Base-by-base conservation (phyloP, 1,140 invertebrate species). In the Euwallacea fornicatus region DNA sequence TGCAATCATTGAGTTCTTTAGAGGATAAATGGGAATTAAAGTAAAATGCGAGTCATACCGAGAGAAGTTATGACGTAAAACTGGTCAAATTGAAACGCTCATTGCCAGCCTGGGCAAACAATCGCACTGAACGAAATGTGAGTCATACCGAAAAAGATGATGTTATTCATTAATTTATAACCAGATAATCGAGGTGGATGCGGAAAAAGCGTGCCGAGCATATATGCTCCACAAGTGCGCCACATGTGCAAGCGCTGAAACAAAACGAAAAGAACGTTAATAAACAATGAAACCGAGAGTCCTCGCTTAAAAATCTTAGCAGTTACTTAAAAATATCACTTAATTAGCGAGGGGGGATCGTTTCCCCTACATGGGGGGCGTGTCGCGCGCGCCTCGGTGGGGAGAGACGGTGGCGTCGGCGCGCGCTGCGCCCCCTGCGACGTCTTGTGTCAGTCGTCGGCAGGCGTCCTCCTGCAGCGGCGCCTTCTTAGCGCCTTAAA, bases 391-490 rank as follows among this genome's bases (percentile, higher is more conserved):
- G 59, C 66, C 69, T 73, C 61, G 76, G 68, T 65, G 74, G 74
- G 67, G 69, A 66, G 71, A 72, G 73, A 72, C 55, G 71, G 44
- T 56, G 54, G 66, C 70, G 78, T 72, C 77, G 78, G 78, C 79
- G 78, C 79, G 75, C 76, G 73, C 72, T 70, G 73, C 73, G 74
- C 76, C 72, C 75, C 76, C 78, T 72, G 74, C 77, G 77, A 78
- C 80, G 79, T 81, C 79, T 81, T 80, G 76, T 78, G 76, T 76
- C 79, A 80, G 79, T 80, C 78, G 79, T 75, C 80, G 79, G 74
- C 79, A 66, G 79, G 78, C 79, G 77, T 78, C 78, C 73, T 77
- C 66, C 74, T 73, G 67, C 77, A 72, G 67, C 76, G 78, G 72
- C 80, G 78, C 77, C 76, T 76, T 78, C 78, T 79, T 81, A 80